These are phyloP conservation scores for Neolamprologus caudopunctatus DNA, from an alignment of 2,113 vertebrate genomes.

Conservation along the genomic window DNA sequence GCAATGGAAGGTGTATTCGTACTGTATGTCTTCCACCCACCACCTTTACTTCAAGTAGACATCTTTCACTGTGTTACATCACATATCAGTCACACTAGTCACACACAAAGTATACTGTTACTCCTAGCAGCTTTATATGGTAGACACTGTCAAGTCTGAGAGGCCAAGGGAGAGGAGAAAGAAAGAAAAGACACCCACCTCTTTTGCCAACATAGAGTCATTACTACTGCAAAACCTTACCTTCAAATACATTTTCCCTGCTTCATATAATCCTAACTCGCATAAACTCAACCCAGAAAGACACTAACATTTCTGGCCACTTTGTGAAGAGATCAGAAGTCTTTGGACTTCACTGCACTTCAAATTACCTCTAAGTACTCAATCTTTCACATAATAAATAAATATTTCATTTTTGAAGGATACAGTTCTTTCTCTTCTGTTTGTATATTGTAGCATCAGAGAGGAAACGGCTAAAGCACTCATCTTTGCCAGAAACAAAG, in stretches of 20 bases:
- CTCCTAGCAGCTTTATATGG: conserved; percentile 16
- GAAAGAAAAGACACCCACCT: background rate
- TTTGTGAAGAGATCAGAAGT: background rate
- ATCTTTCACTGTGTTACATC: conserved; percentile 50
- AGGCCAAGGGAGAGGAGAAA: background rate
- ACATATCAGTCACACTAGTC: conserved; percentile 40
- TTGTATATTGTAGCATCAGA: background rate
- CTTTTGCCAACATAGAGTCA: background rate
- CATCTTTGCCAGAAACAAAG: background rate
- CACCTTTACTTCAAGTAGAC: conserved; percentile 41
- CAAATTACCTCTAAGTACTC: conserved; percentile 36
- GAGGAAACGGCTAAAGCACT: background rate
- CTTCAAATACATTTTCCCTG: background rate
- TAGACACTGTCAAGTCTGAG: conserved; percentile 19
- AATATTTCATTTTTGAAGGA: background rate
- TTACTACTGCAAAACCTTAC: background rate
- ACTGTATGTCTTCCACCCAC: conserved; percentile 55
- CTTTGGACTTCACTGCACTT: background rate
- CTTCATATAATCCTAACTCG: background rate
- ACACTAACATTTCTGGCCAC: background rate
- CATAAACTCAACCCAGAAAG: background rate
- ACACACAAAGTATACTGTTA: conserved; percentile 12
- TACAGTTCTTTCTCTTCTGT: background rate
- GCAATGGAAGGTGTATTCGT: conserved; percentile 57
- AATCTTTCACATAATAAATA: conserved; percentile 5